Percentiles rank a stretch among this genome's conserved stretches.
Evolutionary conservation across 2,113 vertebrate genomes (phyloP).

Genomic region (Meles meles): DNA sequence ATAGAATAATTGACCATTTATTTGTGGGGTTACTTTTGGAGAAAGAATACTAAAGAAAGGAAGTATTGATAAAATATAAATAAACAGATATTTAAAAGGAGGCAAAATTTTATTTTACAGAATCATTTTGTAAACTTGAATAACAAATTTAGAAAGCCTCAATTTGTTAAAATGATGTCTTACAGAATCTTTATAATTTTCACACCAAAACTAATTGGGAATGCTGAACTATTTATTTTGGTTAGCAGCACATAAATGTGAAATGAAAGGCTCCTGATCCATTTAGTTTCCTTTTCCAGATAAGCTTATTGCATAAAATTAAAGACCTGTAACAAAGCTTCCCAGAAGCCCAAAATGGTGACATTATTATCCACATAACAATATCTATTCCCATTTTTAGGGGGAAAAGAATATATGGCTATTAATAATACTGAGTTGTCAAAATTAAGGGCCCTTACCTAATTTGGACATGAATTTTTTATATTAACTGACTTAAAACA

Average conservation of each 20-base stretch:
- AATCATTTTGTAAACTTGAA: background rate
- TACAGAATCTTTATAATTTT: background rate
- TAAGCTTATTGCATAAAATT: background rate
- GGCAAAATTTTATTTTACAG: background rate
- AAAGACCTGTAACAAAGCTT: slow-evolving; percentile 4
- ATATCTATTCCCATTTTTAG: background rate
- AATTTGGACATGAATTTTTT: background rate
- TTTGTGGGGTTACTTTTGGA: background rate
- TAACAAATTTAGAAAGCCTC: background rate
- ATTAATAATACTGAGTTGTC: background rate
- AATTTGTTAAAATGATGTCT: background rate
- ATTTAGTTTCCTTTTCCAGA: slow-evolving; percentile 27
- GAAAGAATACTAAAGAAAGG: background rate
- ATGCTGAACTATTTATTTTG: background rate
- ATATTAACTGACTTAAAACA: background rate
- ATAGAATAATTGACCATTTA: background rate
- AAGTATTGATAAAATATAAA: background rate
- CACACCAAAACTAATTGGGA: background rate
- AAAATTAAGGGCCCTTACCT: background rate
- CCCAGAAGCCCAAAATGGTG: background rate
- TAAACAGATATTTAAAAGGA: background rate
- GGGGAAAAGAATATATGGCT: background rate
- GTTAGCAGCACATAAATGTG: background rate
- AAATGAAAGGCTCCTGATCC: background rate
- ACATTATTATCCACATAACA: background rate